A percentile compares a stretch with the other conserved stretches of the same genome.
These are phyloP conservation scores for Lysiphlebus fabarum DNA, from an alignment of 1,140 invertebrate genomes.

Conservation along the genomic window DNA sequence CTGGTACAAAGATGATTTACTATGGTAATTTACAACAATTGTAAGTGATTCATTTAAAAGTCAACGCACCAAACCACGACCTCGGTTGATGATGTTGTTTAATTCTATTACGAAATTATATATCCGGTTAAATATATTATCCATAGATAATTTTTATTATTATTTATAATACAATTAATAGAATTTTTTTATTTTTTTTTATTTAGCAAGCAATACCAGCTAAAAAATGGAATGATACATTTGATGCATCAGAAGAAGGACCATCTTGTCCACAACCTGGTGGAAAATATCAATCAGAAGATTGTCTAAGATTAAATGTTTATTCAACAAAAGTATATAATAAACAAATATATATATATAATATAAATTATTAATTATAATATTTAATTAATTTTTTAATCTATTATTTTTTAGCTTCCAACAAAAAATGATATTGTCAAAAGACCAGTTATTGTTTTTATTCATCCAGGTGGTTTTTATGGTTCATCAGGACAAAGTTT, in stretches of 20 bases:
- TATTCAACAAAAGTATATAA: constrained; percentile 63
- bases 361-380: too few relatives aligned
- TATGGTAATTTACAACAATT: too few relatives aligned
- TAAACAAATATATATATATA: neutral
- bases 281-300: constrained; percentile 52
- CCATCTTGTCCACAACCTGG: constrained; percentile 30
- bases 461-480: constrained; percentile 58
- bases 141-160: too few relatives aligned
- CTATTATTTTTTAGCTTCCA: too few relatives aligned
- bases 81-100: too few relatives aligned
- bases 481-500: constrained; percentile 54
- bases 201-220: constrained; percentile 25
- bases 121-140: neutral
- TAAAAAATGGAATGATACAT: constrained; percentile 17
- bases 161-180: too few relatives aligned
- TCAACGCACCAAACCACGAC: too few relatives aligned
- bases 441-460: constrained; percentile 60
- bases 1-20: too few relatives aligned
- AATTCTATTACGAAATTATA: neutral
- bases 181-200: too few relatives aligned
- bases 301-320: constrained; percentile 78
- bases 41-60: too few relatives aligned
- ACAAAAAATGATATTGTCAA: neutral
- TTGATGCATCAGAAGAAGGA: constrained; percentile 35
- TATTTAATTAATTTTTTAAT: too few relatives aligned